Evolutionary conservation across 2,797 vertebrate genomes (phyloP).

Genomic region (Meriones psammophilus): DNA sequence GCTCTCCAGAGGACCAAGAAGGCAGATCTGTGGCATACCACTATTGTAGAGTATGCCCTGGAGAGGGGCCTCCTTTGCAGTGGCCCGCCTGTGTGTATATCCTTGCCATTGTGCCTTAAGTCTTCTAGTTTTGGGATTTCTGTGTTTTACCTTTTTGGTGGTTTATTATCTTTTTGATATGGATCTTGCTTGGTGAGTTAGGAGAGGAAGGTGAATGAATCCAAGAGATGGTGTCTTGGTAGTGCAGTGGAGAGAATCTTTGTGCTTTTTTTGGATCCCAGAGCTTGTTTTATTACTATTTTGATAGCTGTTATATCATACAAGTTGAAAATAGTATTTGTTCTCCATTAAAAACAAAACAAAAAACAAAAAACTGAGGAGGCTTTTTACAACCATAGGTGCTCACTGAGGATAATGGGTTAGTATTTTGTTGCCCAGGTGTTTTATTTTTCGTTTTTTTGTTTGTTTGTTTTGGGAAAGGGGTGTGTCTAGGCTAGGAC

Average conservation of each 20-base stretch:
- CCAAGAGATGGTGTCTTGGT: neutral
- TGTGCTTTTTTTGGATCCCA: neutral
- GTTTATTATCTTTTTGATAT: neutral
- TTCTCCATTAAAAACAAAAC: neutral
- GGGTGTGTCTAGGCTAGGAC: neutral
- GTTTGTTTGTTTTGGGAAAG: neutral
- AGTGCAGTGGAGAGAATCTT: neutral
- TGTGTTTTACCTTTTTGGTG: neutral
- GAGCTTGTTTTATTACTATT: conserved; percentile 8
- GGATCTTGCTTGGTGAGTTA: neutral
- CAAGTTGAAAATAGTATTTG: conserved; percentile 26
- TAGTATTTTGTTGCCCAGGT: neutral
- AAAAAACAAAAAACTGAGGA: neutral
- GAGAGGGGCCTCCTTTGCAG: neutral
- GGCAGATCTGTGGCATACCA: neutral
- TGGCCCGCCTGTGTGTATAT: neutral
- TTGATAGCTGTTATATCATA: neutral
- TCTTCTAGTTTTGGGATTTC: neutral
- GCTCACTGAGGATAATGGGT: neutral
- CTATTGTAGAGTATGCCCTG: neutral
- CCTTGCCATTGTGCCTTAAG: neutral
- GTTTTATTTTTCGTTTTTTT: neutral
- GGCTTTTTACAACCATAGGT: neutral
- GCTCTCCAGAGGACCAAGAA: neutral
- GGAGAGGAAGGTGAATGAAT: neutral